Base-by-base conservation (phyloP, 2,888 invertebrate species). In the Hemistola chrysoprasaria region DNA sequence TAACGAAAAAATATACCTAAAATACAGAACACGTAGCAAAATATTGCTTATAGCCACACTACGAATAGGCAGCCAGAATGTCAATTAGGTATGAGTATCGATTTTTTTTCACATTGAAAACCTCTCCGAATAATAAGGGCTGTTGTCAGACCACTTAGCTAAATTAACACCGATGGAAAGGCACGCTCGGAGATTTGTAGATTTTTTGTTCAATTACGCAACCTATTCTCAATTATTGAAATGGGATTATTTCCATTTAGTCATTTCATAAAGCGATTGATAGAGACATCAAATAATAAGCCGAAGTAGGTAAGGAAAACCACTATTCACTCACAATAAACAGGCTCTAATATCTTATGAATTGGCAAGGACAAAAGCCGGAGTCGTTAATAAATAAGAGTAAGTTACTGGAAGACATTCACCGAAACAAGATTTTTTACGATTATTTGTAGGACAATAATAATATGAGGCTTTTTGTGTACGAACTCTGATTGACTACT, bases 141-240 rank as follows among this genome's bases (percentile, higher is more conserved):
- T 32, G 36, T 50, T 33, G 40, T 1, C 37, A 40, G 31, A 44
- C 46, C 52, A 50, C 51, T 62, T 56, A 42, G 25, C 37, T 21
- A 54, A 63, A 63, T 66, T 42, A 63, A 57, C 58, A 57, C 41
- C 20, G 23, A 21, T 10, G 40, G 58, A 47, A 40, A 39, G n/a
- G n/a, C n/a, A 62, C 59, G 46, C 33, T 24, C 51, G 46, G 51
- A 48, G 39, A 46, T 34, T 26, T 24, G 24, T 5, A 32, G 21
- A 33, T 47, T 47, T 23, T 41, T 27, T 25, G 33, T 48, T 51
- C 44, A 40, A 47, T 49, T 51, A 45, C 29, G 29, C 29, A 29
- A 16, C 26, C 16, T 20, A 20, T 22, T 8, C 20, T 10, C 27
- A 7, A 20, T 27, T n/a, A n/a, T n/a, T 16, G 16, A 16, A 16